Evolutionary conservation across 2,888 invertebrate genomes (phyloP), one percentile per base, ranked within the genome.

Genomic region (Phorcus lineatus): DNA sequence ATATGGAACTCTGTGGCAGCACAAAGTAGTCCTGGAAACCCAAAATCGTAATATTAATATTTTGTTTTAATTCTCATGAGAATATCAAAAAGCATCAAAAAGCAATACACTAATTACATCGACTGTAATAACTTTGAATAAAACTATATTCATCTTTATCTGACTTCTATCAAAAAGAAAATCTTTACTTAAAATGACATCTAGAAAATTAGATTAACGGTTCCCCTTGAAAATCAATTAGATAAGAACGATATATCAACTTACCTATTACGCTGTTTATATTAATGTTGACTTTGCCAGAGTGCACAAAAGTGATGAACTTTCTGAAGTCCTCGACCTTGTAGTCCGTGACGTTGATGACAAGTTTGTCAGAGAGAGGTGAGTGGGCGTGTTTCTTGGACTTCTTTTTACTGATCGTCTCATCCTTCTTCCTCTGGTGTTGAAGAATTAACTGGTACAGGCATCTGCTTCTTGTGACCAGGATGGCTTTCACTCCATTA

Each of bases 361-460:
- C 24, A 2, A 62, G 62, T 28, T 16, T 28, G 22, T 9, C 24
- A 28, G 2, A 28, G 24, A 62, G 24, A 11, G 16, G 28, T 13
- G 47, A 47, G 47, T 47, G 22, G 9, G 28, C 16, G 7, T 76
- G 55, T 70, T 70, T 70, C 70, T 70, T 70, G 40, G 36, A 70
- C 31, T 28, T 76, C 54, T 53, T 75, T 24, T 75, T 75, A 24
- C 52, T 28, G 0, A 52, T 28, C 3, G 22, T n/a, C 40, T 36
- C 9, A 17, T 76, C 74, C 9, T 19, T 19, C 55, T 76, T 19
- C 52, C 76, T 54, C 19, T 76, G 54, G 28, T 76, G 55, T 28
- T 76, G 57, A 17, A 76, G 76, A 28, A 76, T 28, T 16, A 76
- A 31, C 36, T 76, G 76, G 31, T 76, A 76, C n/a, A 76, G 55